Evolutionary conservation across 2,797 vertebrate species (phyloP).

Genomic region (Sylvilagus floridanus): DNA sequence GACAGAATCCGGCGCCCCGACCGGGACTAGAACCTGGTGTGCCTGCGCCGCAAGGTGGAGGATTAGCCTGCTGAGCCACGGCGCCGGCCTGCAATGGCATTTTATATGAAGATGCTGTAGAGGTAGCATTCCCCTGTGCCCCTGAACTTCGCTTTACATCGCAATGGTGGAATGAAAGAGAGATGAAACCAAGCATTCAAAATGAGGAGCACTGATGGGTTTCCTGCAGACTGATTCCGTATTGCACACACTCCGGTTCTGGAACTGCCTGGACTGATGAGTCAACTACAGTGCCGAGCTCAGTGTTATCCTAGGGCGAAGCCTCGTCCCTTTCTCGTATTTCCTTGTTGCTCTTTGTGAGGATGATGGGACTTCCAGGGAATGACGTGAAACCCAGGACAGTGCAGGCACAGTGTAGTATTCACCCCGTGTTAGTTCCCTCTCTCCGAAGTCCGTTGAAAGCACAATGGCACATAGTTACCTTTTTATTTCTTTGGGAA

Average conservation of each 20-base stretch:
- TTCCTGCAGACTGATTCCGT: conserved; percentile 47
- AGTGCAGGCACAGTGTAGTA: neutral
- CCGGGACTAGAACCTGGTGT: too few relatives aligned
- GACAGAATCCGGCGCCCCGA: too few relatives aligned
- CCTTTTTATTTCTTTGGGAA: neutral
- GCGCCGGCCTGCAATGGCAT: neutral
- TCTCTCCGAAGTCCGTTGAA: neutral
- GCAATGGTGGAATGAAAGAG: conserved; percentile 59
- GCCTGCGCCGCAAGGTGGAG: too few relatives aligned
- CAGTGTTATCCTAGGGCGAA: neutral
- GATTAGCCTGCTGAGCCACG: too few relatives aligned
- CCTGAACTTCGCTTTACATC: conserved; percentile 58
- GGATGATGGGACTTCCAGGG: neutral
- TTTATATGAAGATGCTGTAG: neutral
- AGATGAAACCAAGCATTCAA: conserved; percentile 45
- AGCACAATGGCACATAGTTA: neutral
- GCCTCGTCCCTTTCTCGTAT: neutral
- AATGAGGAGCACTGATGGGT: neutral
- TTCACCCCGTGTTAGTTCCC: neutral
- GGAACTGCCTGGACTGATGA: neutral
- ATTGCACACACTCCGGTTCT: conserved; percentile 9
- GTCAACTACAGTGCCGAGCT: neutral
- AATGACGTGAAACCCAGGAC: neutral
- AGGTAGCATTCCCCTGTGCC: neutral
- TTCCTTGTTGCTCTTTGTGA: conserved; percentile 41